These are phyloP conservation scores for Melanotaenia pygmaea DNA, from an alignment of 2,797 vertebrate genomes.

Conservation along the genomic window DNA sequence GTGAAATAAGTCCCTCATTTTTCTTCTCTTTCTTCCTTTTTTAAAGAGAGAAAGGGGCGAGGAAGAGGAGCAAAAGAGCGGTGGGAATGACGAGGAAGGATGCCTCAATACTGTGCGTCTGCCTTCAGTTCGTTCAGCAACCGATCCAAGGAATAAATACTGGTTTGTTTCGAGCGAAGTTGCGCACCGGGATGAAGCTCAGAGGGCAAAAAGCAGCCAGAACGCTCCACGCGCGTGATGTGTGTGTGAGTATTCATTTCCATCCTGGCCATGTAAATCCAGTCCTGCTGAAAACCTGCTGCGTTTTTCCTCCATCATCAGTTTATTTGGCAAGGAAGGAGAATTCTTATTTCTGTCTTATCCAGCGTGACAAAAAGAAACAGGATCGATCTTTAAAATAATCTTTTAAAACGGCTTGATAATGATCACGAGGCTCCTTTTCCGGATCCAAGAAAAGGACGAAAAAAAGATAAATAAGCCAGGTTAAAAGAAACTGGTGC, in stretches of 20 bases:
- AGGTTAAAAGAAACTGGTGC: slow-evolving; percentile 48
- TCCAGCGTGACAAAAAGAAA: no score
- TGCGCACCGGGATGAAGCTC: slow-evolving; percentile 55
- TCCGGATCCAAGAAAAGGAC: neutral
- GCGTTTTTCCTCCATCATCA: no score
- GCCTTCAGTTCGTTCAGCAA: slow-evolving; percentile 21
- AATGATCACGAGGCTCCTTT: no score
- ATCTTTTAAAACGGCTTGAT: no score
- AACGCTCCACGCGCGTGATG: slow-evolving; percentile 49
- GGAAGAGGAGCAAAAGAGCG: neutral
- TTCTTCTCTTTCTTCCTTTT: neutral
- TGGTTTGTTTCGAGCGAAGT: slow-evolving; percentile 60
- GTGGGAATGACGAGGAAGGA: neutral
- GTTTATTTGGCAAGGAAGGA: no score
- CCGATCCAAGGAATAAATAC: slow-evolving; percentile 48
- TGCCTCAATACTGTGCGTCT: slow-evolving; percentile 21
- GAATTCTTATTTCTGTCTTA: no score
- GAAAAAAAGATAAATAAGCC: slow-evolving; percentile 32
- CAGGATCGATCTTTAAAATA: no score
- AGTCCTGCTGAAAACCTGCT: slow-evolving; percentile 10
- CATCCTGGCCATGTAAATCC: slow-evolving; percentile 34
- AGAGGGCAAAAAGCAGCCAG: slow-evolving; percentile 23
- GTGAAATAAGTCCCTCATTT: slow-evolving; percentile 65
- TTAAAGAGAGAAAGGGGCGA: neutral
- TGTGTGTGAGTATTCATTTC: neutral